Base-by-base conservation (phyloP, 2,113 vertebrate genomes). In the Elgaria multicarinata region DNA sequence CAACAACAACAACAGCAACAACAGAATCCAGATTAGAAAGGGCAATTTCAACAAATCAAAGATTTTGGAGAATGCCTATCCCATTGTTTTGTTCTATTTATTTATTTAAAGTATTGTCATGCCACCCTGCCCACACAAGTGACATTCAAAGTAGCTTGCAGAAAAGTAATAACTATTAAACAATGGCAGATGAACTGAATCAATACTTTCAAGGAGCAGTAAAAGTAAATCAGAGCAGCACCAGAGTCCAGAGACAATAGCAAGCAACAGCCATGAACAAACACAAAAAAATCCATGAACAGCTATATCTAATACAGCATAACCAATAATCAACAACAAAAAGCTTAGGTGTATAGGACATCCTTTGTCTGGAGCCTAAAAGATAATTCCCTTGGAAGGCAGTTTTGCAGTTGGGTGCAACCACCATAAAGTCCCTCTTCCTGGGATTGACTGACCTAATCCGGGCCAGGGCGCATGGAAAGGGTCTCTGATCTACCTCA, bases 141-240 rank as follows among this genome's bases (percentile, higher is more conserved):
- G 3, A 12, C 82, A 67, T 69, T 83, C 82, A 69, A 33, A 69
- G 31, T 44, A 31, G 18, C 28, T 71, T 28, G 33, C 82, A 71
- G 46, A 31, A 69, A 71, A 31, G 64, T n/a, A 50, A 71, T 24
- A 84, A 69, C 42, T 16, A 69, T 33, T 2, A 22, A 66, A 66
- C 36, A 42, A 10, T 24, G 6, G 39, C 22, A 66, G 62, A 44
- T 66, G 67, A 83, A 83, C 66, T 66, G 67, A 44, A 66, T 83
- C 58, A 66, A 83, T 85, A 71, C 50, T 16, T 53, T 31, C 2
- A n/a, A 80, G 50, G 46, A 55, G 50, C 77, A n/a, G 4, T 80
- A 80, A 84, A 84, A 69, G 28, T 31, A 69, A 85, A 85, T n/a
- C 83, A 85, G 72, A 50, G 83, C 44, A 50, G 64, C 33, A 28